Conservation (phyloP, 1,140 invertebrate species). For the Lithobius niger region DNA sequence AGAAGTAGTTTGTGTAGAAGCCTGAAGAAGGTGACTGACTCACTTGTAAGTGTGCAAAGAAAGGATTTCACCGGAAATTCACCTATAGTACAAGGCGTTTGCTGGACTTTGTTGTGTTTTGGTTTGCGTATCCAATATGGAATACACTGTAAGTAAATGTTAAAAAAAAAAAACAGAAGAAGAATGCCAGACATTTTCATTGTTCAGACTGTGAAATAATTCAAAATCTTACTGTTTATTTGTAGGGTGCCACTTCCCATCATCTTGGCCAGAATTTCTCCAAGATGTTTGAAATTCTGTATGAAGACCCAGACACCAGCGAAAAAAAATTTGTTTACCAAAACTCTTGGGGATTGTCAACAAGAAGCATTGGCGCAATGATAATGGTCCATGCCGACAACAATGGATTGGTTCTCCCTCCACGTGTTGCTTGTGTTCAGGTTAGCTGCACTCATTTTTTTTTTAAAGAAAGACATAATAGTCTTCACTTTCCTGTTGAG, state of each 20-base stretch:
- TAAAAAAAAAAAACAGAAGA: too few relatives aligned
- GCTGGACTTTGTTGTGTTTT: too few relatives aligned
- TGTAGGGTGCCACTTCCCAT: conserved; percentile 86
- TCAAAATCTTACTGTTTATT: too few relatives aligned
- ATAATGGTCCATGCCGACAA: conserved; percentile 96
- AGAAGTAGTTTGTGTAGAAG: too few relatives aligned
- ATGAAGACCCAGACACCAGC: conserved; percentile 79
- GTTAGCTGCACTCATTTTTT: conserved; percentile 24
- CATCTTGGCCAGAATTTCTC: conserved; percentile 98
- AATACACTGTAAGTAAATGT: too few relatives aligned
- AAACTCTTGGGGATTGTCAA: conserved; percentile 98
- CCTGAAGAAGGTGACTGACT: too few relatives aligned
- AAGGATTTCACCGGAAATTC: too few relatives aligned
- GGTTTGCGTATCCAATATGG: too few relatives aligned
- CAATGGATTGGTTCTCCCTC: conserved; percentile 88
- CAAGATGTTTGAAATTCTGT: conserved; percentile 97
- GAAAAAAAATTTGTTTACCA: conserved; percentile 87
- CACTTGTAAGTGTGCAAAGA: too few relatives aligned
- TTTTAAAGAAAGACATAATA: conserved; percentile 3
- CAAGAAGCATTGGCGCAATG: conserved; percentile 80
- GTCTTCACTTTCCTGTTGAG: conserved; percentile 7
- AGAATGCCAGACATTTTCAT: too few relatives aligned
- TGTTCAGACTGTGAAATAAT: too few relatives aligned
- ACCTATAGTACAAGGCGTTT: too few relatives aligned
- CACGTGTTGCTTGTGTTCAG: conserved; percentile 68